Conservation (phyloP, 2,888 invertebrate species). For the Sarcophaga rosellei region DNA sequence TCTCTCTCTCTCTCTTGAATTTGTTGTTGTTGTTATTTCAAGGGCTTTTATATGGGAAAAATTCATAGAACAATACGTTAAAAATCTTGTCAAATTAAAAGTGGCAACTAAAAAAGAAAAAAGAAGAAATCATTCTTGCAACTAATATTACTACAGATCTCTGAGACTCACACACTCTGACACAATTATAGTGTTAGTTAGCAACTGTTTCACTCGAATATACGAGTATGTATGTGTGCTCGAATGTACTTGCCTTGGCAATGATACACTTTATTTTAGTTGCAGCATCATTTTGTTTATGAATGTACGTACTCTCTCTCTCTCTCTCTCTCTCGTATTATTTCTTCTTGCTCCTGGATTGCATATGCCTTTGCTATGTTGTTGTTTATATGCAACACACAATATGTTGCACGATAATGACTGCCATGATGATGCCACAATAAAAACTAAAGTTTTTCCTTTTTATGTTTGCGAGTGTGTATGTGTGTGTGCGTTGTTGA, state of each 20-base stretch:
- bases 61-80: slow-evolving; percentile 14
- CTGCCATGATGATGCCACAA: slow-evolving; percentile 26
- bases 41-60: background rate
- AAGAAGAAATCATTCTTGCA: background rate
- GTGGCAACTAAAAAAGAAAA: slow-evolving; percentile 16
- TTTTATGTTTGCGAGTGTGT: background rate
- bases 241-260: slow-evolving; percentile 36
- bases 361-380: background rate
- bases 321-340: too few relatives aligned
- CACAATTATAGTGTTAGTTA: background rate
- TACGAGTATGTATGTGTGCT: too few relatives aligned
- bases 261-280: slow-evolving; percentile 20
- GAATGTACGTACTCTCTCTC: background rate
- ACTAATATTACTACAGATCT: background rate
- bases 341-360: background rate
- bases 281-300: background rate
- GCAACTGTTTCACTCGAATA: background rate
- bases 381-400: slow-evolving; percentile 31
- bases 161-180: background rate
- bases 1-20: background rate
- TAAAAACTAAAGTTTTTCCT: slow-evolving; percentile 33
- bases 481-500: background rate
- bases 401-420: slow-evolving; percentile 43
- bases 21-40: background rate
- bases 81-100: slow-evolving; percentile 44